Percentiles rank a stretch among this genome's conserved stretches.
Evolutionary conservation across 2,797 vertebrate genomes (phyloP).

Genomic region (Sphaeramia orbicularis): DNA sequence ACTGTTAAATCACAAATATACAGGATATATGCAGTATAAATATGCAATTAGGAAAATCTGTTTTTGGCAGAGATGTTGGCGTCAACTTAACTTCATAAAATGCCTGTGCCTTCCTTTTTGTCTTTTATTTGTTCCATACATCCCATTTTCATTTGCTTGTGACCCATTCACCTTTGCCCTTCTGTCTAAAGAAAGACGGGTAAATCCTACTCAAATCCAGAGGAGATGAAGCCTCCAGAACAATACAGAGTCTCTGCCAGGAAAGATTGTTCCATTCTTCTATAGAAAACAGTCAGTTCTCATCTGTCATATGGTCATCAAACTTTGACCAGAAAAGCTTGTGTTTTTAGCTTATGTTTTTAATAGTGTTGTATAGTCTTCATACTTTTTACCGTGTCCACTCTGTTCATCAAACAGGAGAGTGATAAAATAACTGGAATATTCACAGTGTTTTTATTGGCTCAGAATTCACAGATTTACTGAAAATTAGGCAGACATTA

Average conservation of each 20-base stretch:
- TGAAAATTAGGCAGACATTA: conserved; percentile 7
- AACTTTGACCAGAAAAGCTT: background rate
- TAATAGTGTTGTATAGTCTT: conserved; percentile 1
- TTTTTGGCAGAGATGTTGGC: background rate
- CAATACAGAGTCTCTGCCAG: conserved; percentile 21
- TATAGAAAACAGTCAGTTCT: conserved; percentile 27
- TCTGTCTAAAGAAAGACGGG: conserved; percentile 24
- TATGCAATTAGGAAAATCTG: too few species aligned
- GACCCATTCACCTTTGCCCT: conserved; percentile 31
- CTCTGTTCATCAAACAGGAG: conserved; percentile 22
- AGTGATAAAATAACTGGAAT: conserved; percentile 22
- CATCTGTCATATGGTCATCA: conserved; percentile 8
- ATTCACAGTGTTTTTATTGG: conserved; percentile 48
- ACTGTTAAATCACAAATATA: background rate
- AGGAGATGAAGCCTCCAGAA: conserved; percentile 49
- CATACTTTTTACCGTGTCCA: conserved; percentile 3
- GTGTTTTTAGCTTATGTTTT: background rate
- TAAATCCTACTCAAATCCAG: conserved; percentile 55
- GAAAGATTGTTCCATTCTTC: conserved; percentile 30
- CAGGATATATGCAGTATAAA: background rate
- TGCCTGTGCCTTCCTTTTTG: background rate
- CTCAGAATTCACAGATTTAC: conserved; percentile 13
- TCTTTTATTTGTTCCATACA: conserved; percentile 35
- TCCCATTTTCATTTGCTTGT: conserved; percentile 25
- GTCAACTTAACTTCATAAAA: conserved; percentile 7